Conservation (phyloP, 2,797 vertebrate species). For the Leptatherina wallacei region DNA sequence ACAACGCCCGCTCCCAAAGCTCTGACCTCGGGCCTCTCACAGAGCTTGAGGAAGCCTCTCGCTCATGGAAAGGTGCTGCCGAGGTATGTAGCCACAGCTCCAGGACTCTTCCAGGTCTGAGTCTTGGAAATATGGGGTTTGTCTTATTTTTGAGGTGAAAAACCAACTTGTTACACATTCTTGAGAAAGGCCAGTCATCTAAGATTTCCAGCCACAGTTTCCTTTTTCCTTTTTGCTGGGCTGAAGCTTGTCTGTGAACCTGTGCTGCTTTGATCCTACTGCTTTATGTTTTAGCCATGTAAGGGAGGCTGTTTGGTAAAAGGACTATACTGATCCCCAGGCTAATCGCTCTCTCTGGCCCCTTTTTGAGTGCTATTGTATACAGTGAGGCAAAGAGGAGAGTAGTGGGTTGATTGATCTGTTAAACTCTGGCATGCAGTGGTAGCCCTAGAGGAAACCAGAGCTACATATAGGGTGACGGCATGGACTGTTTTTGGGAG, state of each 20-base stretch:
- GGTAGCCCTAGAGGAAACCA: slow-evolving; percentile 41
- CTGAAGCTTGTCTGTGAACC: slow-evolving; percentile 44
- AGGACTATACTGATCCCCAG: slow-evolving; percentile 60
- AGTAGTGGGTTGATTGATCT: slow-evolving; percentile 70
- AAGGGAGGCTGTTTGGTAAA: slow-evolving; percentile 51
- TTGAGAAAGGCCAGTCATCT: slow-evolving; percentile 52
- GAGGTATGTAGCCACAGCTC: slow-evolving; percentile 85
- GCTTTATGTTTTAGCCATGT: slow-evolving; percentile 17
- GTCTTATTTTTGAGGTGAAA: slow-evolving; percentile 53
- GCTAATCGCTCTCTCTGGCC: slow-evolving; percentile 61
- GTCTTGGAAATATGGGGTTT: slow-evolving; percentile 38
- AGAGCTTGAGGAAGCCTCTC: slow-evolving; percentile 93
- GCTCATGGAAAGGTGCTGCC: slow-evolving; percentile 94
- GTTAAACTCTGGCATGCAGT: slow-evolving; percentile 60
- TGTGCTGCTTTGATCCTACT: slow-evolving; percentile 19
- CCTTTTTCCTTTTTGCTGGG: slow-evolving; percentile 43
- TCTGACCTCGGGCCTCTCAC: slow-evolving; percentile 82
- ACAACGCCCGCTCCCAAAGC: slow-evolving; percentile 75
- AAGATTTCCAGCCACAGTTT: slow-evolving; percentile 61
- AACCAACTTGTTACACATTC: slow-evolving; percentile 52
- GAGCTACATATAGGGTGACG: slow-evolving; percentile 35
- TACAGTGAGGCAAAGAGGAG: slow-evolving; percentile 54
- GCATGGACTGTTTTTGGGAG: slow-evolving; percentile 25
- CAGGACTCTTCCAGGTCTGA: slow-evolving; percentile 44
- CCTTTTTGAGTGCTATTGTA: slow-evolving; percentile 57